Conservation (phyloP, 2,113 vertebrate species). For the Equus quagga region DNA sequence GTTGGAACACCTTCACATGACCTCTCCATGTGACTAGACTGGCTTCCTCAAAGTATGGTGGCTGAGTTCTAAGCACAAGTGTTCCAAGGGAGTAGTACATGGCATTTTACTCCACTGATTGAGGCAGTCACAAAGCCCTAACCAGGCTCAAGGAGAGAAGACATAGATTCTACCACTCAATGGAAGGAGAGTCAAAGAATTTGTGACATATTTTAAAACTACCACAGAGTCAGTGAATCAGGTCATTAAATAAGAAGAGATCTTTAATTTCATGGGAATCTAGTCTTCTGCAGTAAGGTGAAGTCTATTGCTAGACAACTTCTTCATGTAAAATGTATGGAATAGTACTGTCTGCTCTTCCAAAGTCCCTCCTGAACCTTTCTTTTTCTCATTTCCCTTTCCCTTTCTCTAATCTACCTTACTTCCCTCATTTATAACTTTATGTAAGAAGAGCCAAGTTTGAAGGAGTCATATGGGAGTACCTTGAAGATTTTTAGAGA, state of each 20-base stretch:
- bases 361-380: not conserved
- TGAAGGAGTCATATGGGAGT: not conserved
- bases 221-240: not conserved
- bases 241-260: not conserved
- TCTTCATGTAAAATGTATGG: not conserved
- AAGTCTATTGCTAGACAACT: not conserved
- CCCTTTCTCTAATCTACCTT: not conserved
- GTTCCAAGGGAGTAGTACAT: accelerated
- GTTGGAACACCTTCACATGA: not conserved
- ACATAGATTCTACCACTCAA: not conserved
- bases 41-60: not conserved
- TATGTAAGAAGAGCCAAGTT: conserved; percentile 20
- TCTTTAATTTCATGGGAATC: not conserved
- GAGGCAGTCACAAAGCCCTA: not conserved
- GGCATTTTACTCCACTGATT: not conserved
- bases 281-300: not conserved
- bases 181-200: not conserved
- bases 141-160: not conserved
- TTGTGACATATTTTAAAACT: not conserved
- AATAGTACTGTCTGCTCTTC: not conserved
- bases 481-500: not conserved
- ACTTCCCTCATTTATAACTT: not conserved
- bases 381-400: not conserved
- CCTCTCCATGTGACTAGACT: not conserved
- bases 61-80: not conserved